phyloP scores from a whole-genome alignment of 2,888 invertebrate genomes.

The Papilio protenor region DNA sequence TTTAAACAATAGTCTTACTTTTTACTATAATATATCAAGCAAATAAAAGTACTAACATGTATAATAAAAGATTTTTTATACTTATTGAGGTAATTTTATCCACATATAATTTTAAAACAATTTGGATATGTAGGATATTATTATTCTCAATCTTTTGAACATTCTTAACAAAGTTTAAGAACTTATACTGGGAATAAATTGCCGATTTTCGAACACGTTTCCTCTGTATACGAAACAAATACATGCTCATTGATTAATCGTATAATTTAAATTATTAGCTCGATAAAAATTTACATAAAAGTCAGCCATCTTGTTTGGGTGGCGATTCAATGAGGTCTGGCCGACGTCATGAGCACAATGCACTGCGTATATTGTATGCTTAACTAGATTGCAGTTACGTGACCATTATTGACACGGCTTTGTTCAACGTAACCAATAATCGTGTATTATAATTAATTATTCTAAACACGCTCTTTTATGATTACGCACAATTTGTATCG shows the following conservation, averaged over 20 bases:
- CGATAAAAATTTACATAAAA: neutral
- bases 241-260: neutral
- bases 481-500: constrained; percentile 38
- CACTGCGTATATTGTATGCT: constrained; percentile 57
- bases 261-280: neutral
- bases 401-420: constrained; percentile 52
- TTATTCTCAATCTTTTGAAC: neutral
- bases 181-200: neutral
- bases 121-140: neutral
- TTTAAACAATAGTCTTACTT: neutral
- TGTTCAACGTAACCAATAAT: constrained; percentile 51
- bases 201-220: neutral
- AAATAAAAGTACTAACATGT: no score
- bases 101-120: neutral
- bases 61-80: neutral
- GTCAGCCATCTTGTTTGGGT: constrained; percentile 19
- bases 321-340: constrained; percentile 27
- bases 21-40: neutral
- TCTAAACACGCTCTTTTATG: constrained; percentile 39
- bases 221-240: neutral
- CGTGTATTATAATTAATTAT: constrained; percentile 45
- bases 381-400: constrained; percentile 56
- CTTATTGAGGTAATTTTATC: neutral
- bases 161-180: neutral
- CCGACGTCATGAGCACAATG: constrained; percentile 53